Base-by-base conservation (phyloP, 2,797 vertebrate genomes). In the Clarias fuscus region DNA sequence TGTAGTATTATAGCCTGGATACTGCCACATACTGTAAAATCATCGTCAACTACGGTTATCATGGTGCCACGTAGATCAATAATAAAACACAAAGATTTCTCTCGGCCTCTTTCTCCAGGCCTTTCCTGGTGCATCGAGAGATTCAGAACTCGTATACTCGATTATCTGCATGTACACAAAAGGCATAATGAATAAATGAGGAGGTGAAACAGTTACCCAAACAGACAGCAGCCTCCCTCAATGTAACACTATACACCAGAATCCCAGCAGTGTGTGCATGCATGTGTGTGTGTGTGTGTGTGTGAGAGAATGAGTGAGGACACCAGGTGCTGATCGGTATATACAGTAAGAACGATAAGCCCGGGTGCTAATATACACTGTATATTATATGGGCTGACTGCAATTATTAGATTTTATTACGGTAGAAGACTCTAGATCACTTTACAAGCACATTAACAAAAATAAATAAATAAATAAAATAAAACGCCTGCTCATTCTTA, bases 151-250 rank as follows among this genome's bases (percentile, higher is more conserved):
- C 62, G 10, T 82, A 30, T 76, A 24, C 76, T 18, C 2, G 10
- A 56, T 33, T 65, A 1, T 48, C 67, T 18, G n/a, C 14, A 27
- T 58, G 82, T 77, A 68, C 20, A 62, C 58, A 62, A 79, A 62
- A 40, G 43, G 75, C 59, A 73, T 81, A 77, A 80, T 87, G 15
- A 84, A 87, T 87, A 84, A 87, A 84, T 73, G 59, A 84, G 82
- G 56, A 84, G 76, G 7, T 79, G 65, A 30, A 84, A 81, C 71
- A 43, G 48, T 33, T 33, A 80, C 84, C 27, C 56, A 77, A 82
- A 62, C 62, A 43, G 18, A 86, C 30, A n/a, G 73, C 11, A 37
- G 27, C 53, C 86, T 78, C 81, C 27, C 73, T 78, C 61, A 27
- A 48, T 27, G 86, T 27, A 87, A 84, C 67, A n/a, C 76, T 81